phyloP scores from a whole-genome alignment of 2,113 vertebrate genomes.

The Pelecanus crispus region DNA sequence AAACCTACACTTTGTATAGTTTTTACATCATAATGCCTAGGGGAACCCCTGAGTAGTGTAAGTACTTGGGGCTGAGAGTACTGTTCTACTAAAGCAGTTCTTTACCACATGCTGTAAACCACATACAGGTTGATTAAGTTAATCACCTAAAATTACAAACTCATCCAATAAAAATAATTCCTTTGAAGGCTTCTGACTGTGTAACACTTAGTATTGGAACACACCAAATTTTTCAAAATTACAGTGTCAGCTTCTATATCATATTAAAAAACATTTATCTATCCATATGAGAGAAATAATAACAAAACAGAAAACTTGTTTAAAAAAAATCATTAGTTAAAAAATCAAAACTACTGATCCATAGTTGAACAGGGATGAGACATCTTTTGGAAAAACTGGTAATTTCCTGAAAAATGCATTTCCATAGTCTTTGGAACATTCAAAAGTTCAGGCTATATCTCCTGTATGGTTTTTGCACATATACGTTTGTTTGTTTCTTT shows the following conservation, averaged over 20 bases:
- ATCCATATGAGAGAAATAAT: background rate
- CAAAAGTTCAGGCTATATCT: background rate
- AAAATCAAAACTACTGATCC: background rate
- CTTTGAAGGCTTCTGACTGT: background rate
- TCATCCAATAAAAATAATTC: background rate
- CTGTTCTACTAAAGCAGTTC: background rate
- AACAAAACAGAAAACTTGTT: background rate
- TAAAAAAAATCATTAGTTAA: background rate
- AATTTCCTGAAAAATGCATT: background rate
- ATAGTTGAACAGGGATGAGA: background rate
- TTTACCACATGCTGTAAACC: background rate
- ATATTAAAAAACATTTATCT: background rate
- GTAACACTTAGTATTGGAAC: background rate
- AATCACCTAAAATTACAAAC: background rate
- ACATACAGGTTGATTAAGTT: too few relatives aligned
- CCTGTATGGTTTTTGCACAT: background rate
- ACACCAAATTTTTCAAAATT: background rate
- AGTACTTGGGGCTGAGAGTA: background rate
- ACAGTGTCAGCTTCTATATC: background rate
- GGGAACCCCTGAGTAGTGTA: background rate
- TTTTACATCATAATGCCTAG: background rate
- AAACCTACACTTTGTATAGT: background rate
- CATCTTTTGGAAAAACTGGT: background rate
- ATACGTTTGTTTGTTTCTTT: fast-evolving
- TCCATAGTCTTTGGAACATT: background rate